Percentiles rank a stretch among this genome's conserved stretches.
These are phyloP conservation scores for Otolemur crassicaudatus DNA, from an alignment of 2,797 vertebrate species.

Conservation along the genomic window DNA sequence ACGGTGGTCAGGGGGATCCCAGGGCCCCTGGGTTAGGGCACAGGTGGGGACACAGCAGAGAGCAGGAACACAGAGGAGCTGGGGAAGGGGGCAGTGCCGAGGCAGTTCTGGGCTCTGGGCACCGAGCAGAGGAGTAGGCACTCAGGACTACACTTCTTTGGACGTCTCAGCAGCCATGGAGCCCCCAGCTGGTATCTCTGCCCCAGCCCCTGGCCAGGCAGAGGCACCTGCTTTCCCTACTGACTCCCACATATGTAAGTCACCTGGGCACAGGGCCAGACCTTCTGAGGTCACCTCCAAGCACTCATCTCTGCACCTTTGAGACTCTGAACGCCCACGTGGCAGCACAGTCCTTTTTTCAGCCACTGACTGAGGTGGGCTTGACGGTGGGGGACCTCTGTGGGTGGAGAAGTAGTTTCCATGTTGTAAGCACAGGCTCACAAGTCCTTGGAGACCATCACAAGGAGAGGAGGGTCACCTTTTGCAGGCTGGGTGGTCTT, in stretches of 20 bases:
- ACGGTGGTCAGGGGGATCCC: background rate
- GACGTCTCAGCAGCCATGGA: background rate
- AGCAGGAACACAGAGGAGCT: too few relatives aligned
- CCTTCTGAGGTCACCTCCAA: background rate
- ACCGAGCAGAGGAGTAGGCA: background rate
- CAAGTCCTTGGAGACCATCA: background rate
- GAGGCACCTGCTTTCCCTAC: accelerated
- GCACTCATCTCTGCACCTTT: background rate
- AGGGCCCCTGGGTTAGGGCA: background rate
- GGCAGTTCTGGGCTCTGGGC: background rate
- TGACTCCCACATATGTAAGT: too few relatives aligned
- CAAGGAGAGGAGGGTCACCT: too few relatives aligned
- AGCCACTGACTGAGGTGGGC: too few relatives aligned
- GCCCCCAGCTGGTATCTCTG: accelerated
- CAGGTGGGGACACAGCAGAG: background rate
- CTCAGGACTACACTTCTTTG: background rate
- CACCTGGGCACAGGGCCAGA: background rate
- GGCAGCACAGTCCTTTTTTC: background rate
- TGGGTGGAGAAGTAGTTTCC: background rate
- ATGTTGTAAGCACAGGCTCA: background rate
- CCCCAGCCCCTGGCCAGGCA: background rate
- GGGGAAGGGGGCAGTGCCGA: background rate
- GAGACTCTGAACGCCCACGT: accelerated
- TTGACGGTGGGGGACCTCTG: background rate
- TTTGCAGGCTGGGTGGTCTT: background rate